Evolutionary conservation across 2,888 invertebrate species (phyloP), one percentile per base, ranked within the genome.

Genomic region (Himalopsyche tibetana): DNA sequence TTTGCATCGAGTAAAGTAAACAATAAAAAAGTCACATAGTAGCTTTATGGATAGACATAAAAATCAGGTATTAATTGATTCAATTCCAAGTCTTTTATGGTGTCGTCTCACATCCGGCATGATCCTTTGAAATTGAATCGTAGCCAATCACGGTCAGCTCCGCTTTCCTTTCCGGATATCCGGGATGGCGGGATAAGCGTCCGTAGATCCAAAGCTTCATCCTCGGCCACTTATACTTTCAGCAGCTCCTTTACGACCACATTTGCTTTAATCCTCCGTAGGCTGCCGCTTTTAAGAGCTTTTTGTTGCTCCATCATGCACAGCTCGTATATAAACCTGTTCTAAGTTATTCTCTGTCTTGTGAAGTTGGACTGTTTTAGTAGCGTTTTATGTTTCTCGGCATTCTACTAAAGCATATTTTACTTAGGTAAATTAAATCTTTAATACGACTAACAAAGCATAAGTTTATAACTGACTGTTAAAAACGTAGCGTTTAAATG

Each of bases 101-200:
- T 82, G 82, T 55, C 82, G 56, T 82, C 82, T 40, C 74, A 82
- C 85, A 84, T 87, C 85, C 87, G 63, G 84, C 19, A 36, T 45
- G 84, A 81, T 79, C 84, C 87, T 87, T 87, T 87, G 84, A 85
- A 85, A 87, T 87, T 85, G 87, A 87, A 87, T 87, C 82, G 85
- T 40, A 82, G 85, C 85, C 87, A 87, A 87, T 87, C 85, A 80
- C 80, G 85, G 87, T 84, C 87, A 82, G 82, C 87, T 74, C 40
- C 74, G 87, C 82, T n/a, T 81, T 45, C 55, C 81, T 42, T 51
- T 38, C 87, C 85, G 87, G 87, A 87, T 82, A 55, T 87, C 87
- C 87, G 87, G 87, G 56, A 87, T 87, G 83, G 87, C 82, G 63
- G 80, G 69, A 80, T 63, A 87, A 87, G 82, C 56, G 82, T 82